These are phyloP conservation scores for Apus apus DNA, from an alignment of 2,113 vertebrate species.

Conservation along the genomic window DNA sequence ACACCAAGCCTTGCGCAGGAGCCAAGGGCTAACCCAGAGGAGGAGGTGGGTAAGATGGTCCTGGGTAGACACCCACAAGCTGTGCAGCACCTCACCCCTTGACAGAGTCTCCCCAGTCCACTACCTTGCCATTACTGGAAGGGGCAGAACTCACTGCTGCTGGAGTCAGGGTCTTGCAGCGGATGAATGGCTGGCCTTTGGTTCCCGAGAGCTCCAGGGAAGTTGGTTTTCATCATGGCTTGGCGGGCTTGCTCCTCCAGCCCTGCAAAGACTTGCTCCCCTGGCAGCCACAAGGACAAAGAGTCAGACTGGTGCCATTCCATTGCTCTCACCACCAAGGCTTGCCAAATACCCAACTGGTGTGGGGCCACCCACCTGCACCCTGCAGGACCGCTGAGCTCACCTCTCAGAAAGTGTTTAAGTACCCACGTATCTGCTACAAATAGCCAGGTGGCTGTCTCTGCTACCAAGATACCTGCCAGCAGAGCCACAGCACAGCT, in stretches of 20 bases:
- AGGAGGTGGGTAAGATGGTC: background rate
- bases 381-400: conserved; percentile 12
- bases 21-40: background rate
- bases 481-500: background rate
- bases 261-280: conserved; percentile 84
- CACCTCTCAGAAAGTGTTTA: background rate
- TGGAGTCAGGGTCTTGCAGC: conserved; percentile 76
- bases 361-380: conserved; percentile 55
- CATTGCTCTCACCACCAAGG: background rate
- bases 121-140: conserved; percentile 66
- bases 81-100: background rate
- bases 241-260: conserved; percentile 82
- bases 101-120: conserved; percentile 37
- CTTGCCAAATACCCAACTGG: conserved; percentile 23
- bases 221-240: conserved; percentile 82
- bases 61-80: background rate
- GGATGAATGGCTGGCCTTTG: conserved; percentile 69
- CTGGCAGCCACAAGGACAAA: conserved; percentile 77
- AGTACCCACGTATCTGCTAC: background rate
- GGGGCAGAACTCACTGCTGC: conserved; percentile 80
- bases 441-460: background rate
- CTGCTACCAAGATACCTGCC: background rate
- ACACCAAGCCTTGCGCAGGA: background rate
- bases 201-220: conserved; percentile 75
- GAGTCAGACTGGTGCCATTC: background rate